Percentiles rank a stretch among this genome's conserved stretches.
Evolutionary conservation across 1,140 invertebrate genomes (phyloP).

Genomic region (Triops longicaudatus): DNA sequence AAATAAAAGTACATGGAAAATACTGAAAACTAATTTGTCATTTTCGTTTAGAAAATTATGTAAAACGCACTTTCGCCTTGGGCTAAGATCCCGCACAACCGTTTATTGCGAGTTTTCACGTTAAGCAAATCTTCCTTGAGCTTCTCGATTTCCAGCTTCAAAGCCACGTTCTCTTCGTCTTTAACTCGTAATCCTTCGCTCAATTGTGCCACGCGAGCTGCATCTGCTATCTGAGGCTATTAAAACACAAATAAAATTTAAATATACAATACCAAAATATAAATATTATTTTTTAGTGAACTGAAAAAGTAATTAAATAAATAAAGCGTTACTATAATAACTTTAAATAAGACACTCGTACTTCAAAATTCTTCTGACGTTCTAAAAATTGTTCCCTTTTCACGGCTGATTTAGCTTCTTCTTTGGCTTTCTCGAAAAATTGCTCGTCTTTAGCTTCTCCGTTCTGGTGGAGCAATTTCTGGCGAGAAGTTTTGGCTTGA

Average conservation of each 20-base stretch:
- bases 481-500: constrained; percentile 10
- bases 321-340: no score
- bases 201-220: constrained; percentile 41
- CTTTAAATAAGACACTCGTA: constrained; percentile 1
- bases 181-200: constrained; percentile 56
- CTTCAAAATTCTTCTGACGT: constrained; percentile 24
- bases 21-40: no score
- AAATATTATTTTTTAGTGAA: no score
- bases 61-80: constrained; percentile 63
- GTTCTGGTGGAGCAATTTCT: constrained; percentile 5
- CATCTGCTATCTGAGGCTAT: constrained; percentile 38
- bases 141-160: constrained; percentile 51
- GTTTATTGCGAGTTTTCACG: constrained; percentile 68
- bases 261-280: no score
- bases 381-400: constrained; percentile 49
- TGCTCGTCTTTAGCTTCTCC: constrained; percentile 37
- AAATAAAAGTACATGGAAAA: no score
- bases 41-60: no score
- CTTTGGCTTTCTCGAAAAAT: constrained; percentile 59
- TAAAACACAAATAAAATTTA: constrained; percentile 24
- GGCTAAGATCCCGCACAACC: constrained; percentile 63
- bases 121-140: constrained; percentile 57
- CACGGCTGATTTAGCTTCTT: constrained; percentile 54
- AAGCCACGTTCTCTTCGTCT: constrained; percentile 51
- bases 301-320: no score